Evolutionary conservation across 2,888 invertebrate genomes (phyloP), one percentile per base, ranked within the genome.

Genomic region (Tipula confusa): DNA sequence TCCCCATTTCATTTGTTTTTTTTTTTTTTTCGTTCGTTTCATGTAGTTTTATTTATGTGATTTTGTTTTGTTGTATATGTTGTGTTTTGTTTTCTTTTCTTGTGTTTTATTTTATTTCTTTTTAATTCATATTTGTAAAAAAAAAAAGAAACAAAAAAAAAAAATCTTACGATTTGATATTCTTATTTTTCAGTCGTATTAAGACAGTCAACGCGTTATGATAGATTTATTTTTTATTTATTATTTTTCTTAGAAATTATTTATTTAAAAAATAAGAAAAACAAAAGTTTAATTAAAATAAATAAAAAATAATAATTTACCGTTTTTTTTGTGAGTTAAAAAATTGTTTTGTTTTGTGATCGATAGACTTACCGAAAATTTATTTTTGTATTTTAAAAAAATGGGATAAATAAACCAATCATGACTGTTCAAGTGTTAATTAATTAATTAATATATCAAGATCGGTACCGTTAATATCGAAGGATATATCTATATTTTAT

Each of bases 121-220:
- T 29, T 80, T 64, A 64, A 80, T 31, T 80, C 31, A 29, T 80
- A 29, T 80, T 80, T 80, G 80, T 80, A 29, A 80, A 64, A 64
- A 64, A 64, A 13, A 38, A 64, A 64, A 64, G n/a, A 80, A 64
- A 64, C 18, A 64, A 13, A 38, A 64, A 64, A 64, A 64, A 64
- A 64, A 64, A 64, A 64, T 64, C 64, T 64, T 80, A 29, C 29
- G 15, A 29, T 80, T 80, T 80, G 80, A 29, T 80, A 80, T 80
- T 29, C 31, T 80, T 80, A 29, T 29, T 31, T 80, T 29, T 80
- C 80, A 80, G 80, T 80, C 80, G 80, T 80, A 80, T 80, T 80
- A 80, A 80, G 80, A 80, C 80, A 80, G 80, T 80, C 80, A 29
- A 80, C 80, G 80, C 80, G 80, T 80, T 80, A 80, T 80, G 29